phyloP scores from a whole-genome alignment of 2,113 vertebrate genomes.

The Sinosuthora webbiana region DNA sequence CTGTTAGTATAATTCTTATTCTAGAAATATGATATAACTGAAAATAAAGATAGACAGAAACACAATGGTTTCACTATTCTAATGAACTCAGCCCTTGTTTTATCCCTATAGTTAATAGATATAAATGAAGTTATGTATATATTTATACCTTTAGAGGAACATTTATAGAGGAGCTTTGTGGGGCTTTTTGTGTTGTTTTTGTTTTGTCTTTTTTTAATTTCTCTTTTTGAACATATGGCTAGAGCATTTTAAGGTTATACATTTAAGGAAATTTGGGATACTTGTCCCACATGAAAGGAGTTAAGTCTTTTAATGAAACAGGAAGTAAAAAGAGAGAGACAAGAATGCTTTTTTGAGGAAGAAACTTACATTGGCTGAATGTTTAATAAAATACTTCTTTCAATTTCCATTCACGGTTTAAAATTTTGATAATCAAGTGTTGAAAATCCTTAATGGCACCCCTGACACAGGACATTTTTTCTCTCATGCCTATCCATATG shows the following conservation, averaged over 20 bases:
- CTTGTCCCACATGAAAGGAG: neutral
- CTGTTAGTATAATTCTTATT: neutral
- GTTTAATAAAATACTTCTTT: neutral
- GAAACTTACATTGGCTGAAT: fast-evolving
- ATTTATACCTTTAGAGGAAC: neutral
- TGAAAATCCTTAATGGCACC: neutral
- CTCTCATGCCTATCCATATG: neutral
- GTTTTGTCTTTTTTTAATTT: neutral
- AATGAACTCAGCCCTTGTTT: neutral
- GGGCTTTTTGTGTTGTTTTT: fast-evolving
- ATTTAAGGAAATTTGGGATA: neutral
- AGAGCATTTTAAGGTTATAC: neutral
- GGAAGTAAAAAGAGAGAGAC: neutral
- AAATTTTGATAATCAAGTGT: neutral
- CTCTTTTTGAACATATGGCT: neutral
- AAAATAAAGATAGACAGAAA: neutral
- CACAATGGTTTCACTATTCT: neutral
- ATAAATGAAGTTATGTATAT: too few species aligned
- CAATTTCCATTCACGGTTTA: neutral
- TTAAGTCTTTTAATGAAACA: neutral
- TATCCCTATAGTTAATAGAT: neutral
- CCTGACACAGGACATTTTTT: neutral
- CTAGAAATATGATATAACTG: neutral
- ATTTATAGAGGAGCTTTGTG: neutral
- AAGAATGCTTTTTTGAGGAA: neutral